A percentile compares a stretch with the other conserved stretches of the same genome.
phyloP scores from a whole-genome alignment of 2,888 invertebrate species.

The Cylloceria caligata region DNA sequence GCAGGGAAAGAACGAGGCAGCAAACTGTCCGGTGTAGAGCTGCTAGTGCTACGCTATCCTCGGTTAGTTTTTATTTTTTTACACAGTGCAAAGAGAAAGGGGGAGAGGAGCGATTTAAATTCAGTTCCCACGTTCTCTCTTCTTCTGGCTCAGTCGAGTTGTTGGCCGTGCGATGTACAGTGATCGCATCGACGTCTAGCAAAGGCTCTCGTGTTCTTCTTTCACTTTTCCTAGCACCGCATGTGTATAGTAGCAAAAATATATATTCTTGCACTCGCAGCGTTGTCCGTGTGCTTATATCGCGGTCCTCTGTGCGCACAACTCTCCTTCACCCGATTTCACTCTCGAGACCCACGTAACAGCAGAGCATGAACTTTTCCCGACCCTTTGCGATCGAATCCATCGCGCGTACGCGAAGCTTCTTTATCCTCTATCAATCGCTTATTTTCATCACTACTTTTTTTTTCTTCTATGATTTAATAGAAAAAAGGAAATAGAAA shows the following conservation, averaged over 20 bases:
- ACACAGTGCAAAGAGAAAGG: slow-evolving; percentile 1
- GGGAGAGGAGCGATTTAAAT: slow-evolving; percentile 66
- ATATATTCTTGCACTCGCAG: slow-evolving; percentile 29
- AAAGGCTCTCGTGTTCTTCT: slow-evolving; percentile 17
- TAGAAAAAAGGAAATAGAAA: too few species aligned
- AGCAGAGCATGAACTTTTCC: slow-evolving; percentile 75
- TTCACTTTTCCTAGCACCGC: slow-evolving; percentile 36
- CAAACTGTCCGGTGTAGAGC: slow-evolving; percentile 14
- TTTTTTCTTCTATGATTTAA: neutral
- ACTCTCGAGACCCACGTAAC: slow-evolving; percentile 78
- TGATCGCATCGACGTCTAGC: neutral
- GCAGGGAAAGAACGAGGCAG: neutral
- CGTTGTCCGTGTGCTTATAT: slow-evolving; percentile 27
- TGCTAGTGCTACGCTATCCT: slow-evolving; percentile 16
- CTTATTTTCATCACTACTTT: slow-evolving; percentile 20
- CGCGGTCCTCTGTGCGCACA: slow-evolving; percentile 30
- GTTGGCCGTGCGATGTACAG: slow-evolving; percentile 22
- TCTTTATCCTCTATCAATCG: slow-evolving; percentile 2
- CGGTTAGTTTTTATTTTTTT: slow-evolving; percentile 20
- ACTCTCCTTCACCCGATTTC: slow-evolving; percentile 75
- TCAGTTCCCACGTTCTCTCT: slow-evolving; percentile 73
- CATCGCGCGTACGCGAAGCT: slow-evolving; percentile 68
- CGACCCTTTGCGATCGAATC: slow-evolving; percentile 73
- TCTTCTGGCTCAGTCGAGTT: slow-evolving; percentile 37
- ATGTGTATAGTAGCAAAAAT: neutral